Percentiles rank a stretch among this genome's conserved stretches.
Evolutionary conservation across 2,113 vertebrate species (phyloP).

Genomic region (Ophiodon elongatus): DNA sequence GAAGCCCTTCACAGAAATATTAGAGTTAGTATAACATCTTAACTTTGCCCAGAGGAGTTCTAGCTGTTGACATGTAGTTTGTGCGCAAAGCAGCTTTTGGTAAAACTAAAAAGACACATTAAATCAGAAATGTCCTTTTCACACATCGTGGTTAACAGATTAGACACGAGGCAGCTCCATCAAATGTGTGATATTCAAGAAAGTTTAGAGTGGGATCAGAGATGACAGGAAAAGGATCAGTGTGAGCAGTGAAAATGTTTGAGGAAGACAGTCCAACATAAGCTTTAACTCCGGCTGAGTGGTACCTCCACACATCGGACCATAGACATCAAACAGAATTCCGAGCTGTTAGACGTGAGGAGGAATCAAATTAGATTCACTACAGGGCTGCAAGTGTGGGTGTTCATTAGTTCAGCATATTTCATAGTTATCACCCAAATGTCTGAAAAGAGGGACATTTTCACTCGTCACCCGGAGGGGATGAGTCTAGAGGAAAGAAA

Average conservation of each 20-base stretch:
- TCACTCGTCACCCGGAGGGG: constrained; percentile 23
- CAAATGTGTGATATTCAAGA: constrained; percentile 26
- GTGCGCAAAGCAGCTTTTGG: constrained; percentile 16
- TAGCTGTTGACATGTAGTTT: constrained; percentile 26
- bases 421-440: constrained; percentile 59
- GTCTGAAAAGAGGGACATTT: constrained; percentile 53
- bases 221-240: constrained; percentile 47
- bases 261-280: constrained; percentile 38
- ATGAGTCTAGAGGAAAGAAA: constrained; percentile 26
- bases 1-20: constrained; percentile 24
- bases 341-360: constrained; percentile 32
- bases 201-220: constrained; percentile 44
- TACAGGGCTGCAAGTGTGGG: constrained; percentile 42
- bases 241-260: constrained; percentile 38
- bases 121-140: constrained; percentile 48
- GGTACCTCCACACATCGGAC: constrained; percentile 41
- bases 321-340: constrained; percentile 62
- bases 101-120: constrained; percentile 31
- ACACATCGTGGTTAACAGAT: constrained; percentile 46
- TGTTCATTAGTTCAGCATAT: constrained; percentile 65
- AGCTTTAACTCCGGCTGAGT: constrained; percentile 22
- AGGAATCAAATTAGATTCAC: constrained; percentile 67
- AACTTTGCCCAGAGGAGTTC: constrained; percentile 31
- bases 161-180: constrained; percentile 36
- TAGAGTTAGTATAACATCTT: constrained; percentile 31